Evolutionary conservation across 2,888 invertebrate species (phyloP).

Genomic region (Baronia brevicornis): DNA sequence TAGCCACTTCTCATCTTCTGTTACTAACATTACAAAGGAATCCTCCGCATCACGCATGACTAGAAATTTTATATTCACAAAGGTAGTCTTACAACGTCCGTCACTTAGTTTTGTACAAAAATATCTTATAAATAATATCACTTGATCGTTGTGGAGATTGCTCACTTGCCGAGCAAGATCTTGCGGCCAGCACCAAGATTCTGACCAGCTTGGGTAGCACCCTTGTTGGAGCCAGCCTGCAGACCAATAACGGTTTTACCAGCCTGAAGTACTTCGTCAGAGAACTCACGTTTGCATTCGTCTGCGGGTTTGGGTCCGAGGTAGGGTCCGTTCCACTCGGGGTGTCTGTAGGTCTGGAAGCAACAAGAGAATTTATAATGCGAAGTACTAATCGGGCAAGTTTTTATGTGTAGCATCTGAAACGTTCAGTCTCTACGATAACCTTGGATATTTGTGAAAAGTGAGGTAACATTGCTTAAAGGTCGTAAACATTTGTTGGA

Average conservation of each 20-base stretch:
- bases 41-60: constrained; percentile 43
- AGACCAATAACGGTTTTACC: constrained; percentile 94
- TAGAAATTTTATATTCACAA: constrained; percentile 38
- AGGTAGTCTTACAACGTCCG: constrained; percentile 55
- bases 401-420: constrained; percentile 6
- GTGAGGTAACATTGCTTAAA: constrained; percentile 65
- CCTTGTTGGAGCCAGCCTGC: constrained; percentile 97
- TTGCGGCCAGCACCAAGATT: constrained; percentile 93
- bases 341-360: constrained; percentile 86
- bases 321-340: constrained; percentile 89
- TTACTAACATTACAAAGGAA: constrained; percentile 23
- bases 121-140: constrained; percentile 69
- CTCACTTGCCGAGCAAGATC: constrained; percentile 92
- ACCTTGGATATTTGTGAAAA: constrained; percentile 69
- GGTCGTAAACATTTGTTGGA: constrained; percentile 58
- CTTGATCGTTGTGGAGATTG: constrained; percentile 33
- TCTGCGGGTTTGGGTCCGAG: constrained; percentile 96
- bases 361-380: constrained; percentile 19
- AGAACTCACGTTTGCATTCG: constrained; percentile 95
- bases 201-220: constrained; percentile 93
- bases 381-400: no score
- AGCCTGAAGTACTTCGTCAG: constrained; percentile 91
- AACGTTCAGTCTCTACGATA: constrained; percentile 23
- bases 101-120: constrained; percentile 62
- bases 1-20: constrained; percentile 17